A percentile compares a stretch with the other conserved stretches of the same genome.
These are phyloP conservation scores for Theretra japonica DNA, from an alignment of 2,888 invertebrate species.

Conservation along the genomic window DNA sequence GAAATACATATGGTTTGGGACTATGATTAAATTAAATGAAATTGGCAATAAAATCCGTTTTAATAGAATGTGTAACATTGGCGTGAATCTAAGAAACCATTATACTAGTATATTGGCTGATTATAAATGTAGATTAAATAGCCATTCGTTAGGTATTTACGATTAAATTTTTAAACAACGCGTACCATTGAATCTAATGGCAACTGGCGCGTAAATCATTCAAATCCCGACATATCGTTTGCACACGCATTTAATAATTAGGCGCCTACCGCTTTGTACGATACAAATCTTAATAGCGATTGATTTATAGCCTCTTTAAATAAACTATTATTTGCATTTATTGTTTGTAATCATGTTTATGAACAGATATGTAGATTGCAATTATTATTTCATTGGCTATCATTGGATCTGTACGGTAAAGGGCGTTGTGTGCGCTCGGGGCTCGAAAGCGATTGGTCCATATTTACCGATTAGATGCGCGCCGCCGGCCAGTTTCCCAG, in stretches of 20 bases:
- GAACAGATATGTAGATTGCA: conserved; percentile 43
- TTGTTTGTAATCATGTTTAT: conserved; percentile 38
- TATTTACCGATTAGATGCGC: conserved; percentile 75
- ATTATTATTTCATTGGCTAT: conserved; percentile 44
- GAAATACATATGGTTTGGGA: too few species aligned
- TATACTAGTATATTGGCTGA: not conserved
- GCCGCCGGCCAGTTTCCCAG: conserved; percentile 50
- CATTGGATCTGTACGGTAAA: conserved; percentile 38
- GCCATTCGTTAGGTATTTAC: not conserved
- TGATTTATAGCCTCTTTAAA: conserved; percentile 52
- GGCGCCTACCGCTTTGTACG: conserved; percentile 18
- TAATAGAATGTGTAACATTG: too few species aligned
- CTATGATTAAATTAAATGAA: too few species aligned
- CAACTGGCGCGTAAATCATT: conserved; percentile 7
- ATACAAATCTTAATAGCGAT: conserved; percentile 30
- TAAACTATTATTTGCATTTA: conserved; percentile 49
- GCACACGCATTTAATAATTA: conserved; percentile 28
- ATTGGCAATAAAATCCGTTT: too few species aligned
- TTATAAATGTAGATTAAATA: not conserved
- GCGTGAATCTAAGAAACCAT: too few species aligned
- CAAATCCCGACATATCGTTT: conserved; percentile 20
- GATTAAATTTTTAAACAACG: not conserved
- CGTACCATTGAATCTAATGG: conserved; percentile 10
- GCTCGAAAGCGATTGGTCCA: conserved; percentile 65
- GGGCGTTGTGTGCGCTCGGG: conserved; percentile 44